Evolutionary conservation across 2,888 invertebrate genomes (phyloP).

Genomic region (Apotomis capreana): DNA sequence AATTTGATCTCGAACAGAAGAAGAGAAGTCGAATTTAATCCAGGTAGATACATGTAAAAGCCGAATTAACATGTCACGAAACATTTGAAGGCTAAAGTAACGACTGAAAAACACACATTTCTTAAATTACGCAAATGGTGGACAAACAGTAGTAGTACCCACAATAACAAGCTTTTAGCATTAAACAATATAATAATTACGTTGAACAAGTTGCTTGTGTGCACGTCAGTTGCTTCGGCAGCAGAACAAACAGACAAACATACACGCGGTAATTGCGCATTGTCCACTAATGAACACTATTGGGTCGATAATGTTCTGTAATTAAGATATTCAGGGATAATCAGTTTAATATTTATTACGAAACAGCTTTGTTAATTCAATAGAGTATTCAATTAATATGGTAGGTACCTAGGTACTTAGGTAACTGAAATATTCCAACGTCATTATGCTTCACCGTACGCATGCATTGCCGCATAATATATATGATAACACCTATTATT

Average conservation of each 20-base stretch:
- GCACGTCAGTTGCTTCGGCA: constrained; percentile 42
- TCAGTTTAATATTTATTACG: too few species aligned
- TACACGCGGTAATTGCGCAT: constrained; percentile 26
- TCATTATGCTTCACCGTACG: too few species aligned
- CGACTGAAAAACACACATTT: neutral
- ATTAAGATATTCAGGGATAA: constrained; percentile 13
- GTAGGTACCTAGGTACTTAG: too few species aligned
- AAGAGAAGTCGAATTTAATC: too few species aligned
- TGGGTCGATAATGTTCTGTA: constrained; percentile 30
- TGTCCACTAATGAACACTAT: constrained; percentile 33
- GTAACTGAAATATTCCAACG: too few species aligned
- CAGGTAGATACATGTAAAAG: neutral
- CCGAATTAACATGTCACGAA: neutral
- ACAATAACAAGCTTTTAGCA: constrained; percentile 41
- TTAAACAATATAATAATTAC: constrained; percentile 53
- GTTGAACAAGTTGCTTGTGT: constrained; percentile 45
- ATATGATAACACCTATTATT: too few species aligned
- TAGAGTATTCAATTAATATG: neutral
- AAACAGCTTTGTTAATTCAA: constrained; percentile 2
- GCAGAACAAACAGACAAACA: constrained; percentile 14
- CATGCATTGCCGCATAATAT: too few species aligned
- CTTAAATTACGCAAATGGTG: constrained; percentile 19
- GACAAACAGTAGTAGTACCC: constrained; percentile 5
- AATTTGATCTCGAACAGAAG: too few species aligned
- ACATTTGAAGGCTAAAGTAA: constrained; percentile 5